Evolutionary conservation across 2,797 vertebrate species (phyloP).

Genomic region (Microtus californicus): DNA sequence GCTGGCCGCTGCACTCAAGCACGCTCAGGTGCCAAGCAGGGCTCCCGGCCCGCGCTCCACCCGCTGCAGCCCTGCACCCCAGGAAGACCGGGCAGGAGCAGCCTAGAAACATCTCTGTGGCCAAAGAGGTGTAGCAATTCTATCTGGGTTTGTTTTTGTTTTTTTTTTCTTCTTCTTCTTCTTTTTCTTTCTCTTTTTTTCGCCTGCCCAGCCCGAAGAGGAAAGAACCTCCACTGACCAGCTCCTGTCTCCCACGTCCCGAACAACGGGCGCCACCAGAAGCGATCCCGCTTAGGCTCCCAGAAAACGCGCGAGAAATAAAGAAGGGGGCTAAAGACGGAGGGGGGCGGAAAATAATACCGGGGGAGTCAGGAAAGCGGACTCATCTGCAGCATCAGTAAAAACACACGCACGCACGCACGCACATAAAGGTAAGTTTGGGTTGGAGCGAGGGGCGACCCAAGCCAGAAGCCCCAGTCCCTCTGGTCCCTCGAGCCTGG

Average conservation of each 20-base stretch:
- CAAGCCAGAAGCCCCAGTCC: background rate
- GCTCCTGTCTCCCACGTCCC: slow-evolving; percentile 17
- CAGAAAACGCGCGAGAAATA: slow-evolving; percentile 52
- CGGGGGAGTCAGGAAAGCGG: background rate
- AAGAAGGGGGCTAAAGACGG: background rate
- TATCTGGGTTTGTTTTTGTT: background rate
- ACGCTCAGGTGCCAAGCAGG: slow-evolving; percentile 66
- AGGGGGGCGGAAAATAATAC: background rate
- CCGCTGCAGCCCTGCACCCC: background rate
- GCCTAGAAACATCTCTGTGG: background rate
- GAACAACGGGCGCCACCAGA: slow-evolving; percentile 8
- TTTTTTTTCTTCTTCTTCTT: background rate
- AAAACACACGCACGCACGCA: slow-evolving; percentile 38
- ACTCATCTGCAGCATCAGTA: background rate
- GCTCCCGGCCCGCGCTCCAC: background rate
- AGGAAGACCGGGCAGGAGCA: background rate
- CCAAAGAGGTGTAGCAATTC: background rate
- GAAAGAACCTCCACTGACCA: background rate
- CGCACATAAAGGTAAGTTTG: slow-evolving; percentile 57
- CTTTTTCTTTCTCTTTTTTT: background rate
- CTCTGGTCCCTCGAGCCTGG: background rate
- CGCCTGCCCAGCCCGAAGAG: background rate
- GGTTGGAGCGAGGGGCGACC: background rate
- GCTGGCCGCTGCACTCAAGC: background rate
- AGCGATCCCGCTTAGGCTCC: slow-evolving; percentile 45